A percentile compares a stretch with the other conserved stretches of the same genome.
Conservation (phyloP, 2,888 invertebrate species). For the Carterocephalus palaemon region DNA sequence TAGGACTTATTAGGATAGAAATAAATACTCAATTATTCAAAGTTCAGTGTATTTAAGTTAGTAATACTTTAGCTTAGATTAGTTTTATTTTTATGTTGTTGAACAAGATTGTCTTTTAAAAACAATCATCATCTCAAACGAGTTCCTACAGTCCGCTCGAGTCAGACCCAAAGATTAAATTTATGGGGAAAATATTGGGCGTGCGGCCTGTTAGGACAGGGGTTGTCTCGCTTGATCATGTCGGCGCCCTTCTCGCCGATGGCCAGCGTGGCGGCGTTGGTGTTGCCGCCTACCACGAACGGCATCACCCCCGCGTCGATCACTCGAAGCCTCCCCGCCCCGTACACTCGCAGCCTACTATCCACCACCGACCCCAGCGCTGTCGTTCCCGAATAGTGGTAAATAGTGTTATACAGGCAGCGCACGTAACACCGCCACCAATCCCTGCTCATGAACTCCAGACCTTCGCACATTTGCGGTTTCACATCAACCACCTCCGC, state of each 20-base stretch:
- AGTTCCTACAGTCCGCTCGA: too few relatives aligned
- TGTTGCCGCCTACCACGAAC: constrained; percentile 35
- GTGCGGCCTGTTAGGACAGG: too few relatives aligned
- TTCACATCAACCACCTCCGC: constrained; percentile 48
- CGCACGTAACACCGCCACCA: constrained; percentile 80
- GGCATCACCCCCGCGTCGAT: constrained; percentile 41
- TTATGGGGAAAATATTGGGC: too few relatives aligned
- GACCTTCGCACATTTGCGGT: constrained; percentile 50
- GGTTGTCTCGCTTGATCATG: constrained; percentile 26
- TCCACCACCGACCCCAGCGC: constrained; percentile 39
- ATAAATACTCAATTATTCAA: too few relatives aligned
- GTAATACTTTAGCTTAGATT: too few relatives aligned
- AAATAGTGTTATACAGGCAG: constrained; percentile 72
- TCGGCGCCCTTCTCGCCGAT: constrained; percentile 39
- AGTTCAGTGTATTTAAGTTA: too few relatives aligned
- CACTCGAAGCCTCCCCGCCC: constrained; percentile 36
- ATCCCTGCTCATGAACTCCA: constrained; percentile 81
- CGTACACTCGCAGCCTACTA: constrained; percentile 34
- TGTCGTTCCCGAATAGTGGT: constrained; percentile 67
- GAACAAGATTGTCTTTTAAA: too few relatives aligned
- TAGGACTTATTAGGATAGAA: too few relatives aligned
- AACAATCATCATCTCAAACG: too few relatives aligned
- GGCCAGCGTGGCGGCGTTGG: constrained; percentile 36
- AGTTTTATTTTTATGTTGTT: too few relatives aligned
- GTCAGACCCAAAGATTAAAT: too few relatives aligned